Evolutionary conservation across 2,797 vertebrate genomes (phyloP), one percentile per base, ranked within the genome.

Genomic region (Sardinella longiceps): DNA sequence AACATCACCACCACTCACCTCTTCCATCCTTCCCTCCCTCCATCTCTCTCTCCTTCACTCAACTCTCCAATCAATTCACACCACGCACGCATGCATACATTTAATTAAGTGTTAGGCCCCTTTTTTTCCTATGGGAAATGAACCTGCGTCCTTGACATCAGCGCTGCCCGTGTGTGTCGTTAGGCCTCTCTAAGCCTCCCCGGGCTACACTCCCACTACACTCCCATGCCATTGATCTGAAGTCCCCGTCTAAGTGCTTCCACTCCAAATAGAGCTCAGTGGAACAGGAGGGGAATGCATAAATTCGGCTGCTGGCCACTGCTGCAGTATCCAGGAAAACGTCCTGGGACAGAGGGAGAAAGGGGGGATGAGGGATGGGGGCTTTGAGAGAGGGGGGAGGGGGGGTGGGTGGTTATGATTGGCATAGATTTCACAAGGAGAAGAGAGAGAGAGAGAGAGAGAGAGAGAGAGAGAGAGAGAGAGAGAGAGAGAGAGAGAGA

Each of bases 371-470:
- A 1, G 53, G 6, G 20, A 6, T 23, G 7, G 23, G 23, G 53
- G 23, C 48, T 45, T 45, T 45, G 50, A 51, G 50, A 51, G n/a
- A n/a, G n/a, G 48, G 12, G 48, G 12, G 48, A 4, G 51, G 51
- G 15, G 2, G 15, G 5, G 23, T 86, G 43, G 86, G 88, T 56
- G 85, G 85, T 39, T 28, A 66, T 48, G 43, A 89, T 86, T 70
- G 63, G 30, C 63, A 70, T 30, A 18, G 63, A 70, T 70, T 15
- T 70, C 28, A 30, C 63, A 70, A 70, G 30, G 4, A 33, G 63
- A 23, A 30, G 2, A 28, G 11, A 7, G 28, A 60, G 46, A 11
- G 2, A 28, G 11, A 7, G 28, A 60, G 46, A 11, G 2, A 28
- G 11, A 7, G 28, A 60, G 46, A 11, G 2, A 28, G 11, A 7